Percentiles rank a stretch among this genome's conserved stretches.
Evolutionary conservation across 2,888 invertebrate genomes (phyloP).

Genomic region (Orthosia incerta): DNA sequence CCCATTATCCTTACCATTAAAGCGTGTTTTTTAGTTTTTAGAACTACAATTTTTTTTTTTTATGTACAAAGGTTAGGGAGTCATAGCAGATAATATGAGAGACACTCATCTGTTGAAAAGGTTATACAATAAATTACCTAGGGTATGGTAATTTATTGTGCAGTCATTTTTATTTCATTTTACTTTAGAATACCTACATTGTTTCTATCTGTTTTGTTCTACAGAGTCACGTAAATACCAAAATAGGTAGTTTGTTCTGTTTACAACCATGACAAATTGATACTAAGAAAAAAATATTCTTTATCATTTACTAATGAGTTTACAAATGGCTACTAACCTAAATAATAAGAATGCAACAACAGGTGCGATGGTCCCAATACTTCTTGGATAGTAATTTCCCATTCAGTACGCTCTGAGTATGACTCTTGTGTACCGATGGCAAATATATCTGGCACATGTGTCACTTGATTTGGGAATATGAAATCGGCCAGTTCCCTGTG

Average conservation of each 20-base stretch:
- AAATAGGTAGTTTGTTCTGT: conserved; percentile 13
- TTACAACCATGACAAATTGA: conserved; percentile 14
- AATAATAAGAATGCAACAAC: conserved; percentile 95
- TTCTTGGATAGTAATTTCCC: conserved; percentile 98
- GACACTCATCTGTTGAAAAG: neutral
- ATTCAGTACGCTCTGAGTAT: conserved; percentile 95
- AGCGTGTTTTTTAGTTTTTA: too few species aligned
- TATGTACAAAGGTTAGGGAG: too few species aligned
- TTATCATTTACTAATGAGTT: conserved; percentile 22
- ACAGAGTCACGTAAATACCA: conserved; percentile 13
- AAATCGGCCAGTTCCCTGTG: conserved; percentile 96
- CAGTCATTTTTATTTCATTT: neutral
- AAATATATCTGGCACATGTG: conserved; percentile 97
- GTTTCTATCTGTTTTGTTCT: conserved; percentile 3
- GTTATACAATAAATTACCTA: neutral
- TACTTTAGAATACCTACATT: neutral
- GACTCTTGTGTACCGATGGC: conserved; percentile 98
- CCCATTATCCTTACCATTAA: too few species aligned
- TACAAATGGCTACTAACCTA: conserved; percentile 89
- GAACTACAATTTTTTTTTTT: too few species aligned
- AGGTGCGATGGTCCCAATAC: conserved; percentile 98
- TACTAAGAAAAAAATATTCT: conserved; percentile 6
- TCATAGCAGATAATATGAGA: neutral
- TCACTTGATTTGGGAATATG: conserved; percentile 95
- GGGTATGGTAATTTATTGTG: too few species aligned